Evolutionary conservation across 2,888 invertebrate species (phyloP).

Genomic region (Anarsia innoxiella): DNA sequence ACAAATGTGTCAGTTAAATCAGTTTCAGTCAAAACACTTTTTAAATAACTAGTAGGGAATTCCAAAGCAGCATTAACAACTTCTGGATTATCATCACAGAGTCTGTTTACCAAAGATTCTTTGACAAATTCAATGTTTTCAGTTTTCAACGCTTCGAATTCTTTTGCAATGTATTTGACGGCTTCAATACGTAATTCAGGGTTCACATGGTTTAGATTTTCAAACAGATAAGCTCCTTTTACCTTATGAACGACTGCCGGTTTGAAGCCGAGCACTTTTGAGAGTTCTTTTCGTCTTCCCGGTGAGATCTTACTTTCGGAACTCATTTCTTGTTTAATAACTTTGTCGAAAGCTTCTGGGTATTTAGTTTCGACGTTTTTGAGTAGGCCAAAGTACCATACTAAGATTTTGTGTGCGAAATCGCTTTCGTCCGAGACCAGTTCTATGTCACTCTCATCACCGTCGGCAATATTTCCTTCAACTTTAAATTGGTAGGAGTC

Average conservation of each 20-base stretch:
- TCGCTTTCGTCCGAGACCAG: constrained; percentile 59
- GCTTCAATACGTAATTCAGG: constrained; percentile 79
- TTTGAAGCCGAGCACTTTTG: constrained; percentile 67
- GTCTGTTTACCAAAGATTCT: constrained; percentile 77
- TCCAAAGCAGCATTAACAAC: constrained; percentile 76
- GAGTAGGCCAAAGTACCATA: constrained; percentile 74
- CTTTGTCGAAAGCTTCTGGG: constrained; percentile 81
- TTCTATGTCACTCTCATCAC: constrained; percentile 60
- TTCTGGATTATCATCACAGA: constrained; percentile 79
- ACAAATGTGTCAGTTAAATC: constrained; percentile 66
- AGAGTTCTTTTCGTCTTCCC: constrained; percentile 48
- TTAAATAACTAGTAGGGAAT: constrained; percentile 46
- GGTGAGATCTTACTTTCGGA: constrained; percentile 38
- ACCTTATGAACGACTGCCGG: constrained; percentile 71
- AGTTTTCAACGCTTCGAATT: constrained; percentile 60
- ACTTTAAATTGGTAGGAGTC: constrained; percentile 39
- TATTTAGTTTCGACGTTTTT: constrained; percentile 81
- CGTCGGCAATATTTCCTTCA: constrained; percentile 24
- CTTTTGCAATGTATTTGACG: constrained; percentile 77
- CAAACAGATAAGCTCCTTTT: constrained; percentile 74
- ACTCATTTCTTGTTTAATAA: constrained; percentile 75
- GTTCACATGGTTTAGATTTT: constrained; percentile 83
- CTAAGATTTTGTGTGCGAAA: constrained; percentile 45
- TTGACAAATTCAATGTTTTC: constrained; percentile 77
- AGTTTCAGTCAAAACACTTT: constrained; percentile 55